Conservation (phyloP, 2,113 vertebrate species). For the Hyperopisus bebe region DNA sequence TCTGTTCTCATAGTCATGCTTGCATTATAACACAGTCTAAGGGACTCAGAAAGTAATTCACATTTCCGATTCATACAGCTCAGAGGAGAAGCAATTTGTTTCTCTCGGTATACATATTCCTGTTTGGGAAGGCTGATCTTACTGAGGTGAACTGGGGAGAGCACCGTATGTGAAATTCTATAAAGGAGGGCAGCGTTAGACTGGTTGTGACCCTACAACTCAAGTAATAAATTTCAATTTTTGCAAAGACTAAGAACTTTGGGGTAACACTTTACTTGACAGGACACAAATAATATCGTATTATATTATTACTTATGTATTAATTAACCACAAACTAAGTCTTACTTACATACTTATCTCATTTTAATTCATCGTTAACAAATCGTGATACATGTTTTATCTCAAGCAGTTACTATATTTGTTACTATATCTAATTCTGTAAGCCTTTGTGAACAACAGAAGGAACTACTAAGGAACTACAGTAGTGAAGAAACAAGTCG, state of each 20-base stretch:
- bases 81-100: neutral
- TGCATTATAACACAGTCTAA: neutral
- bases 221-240: neutral
- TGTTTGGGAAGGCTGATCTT: constrained; percentile 1
- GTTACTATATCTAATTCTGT: too few species aligned
- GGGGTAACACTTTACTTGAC: neutral
- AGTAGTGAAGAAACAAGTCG: too few species aligned
- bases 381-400: too few species aligned
- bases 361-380: too few species aligned
- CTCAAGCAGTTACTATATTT: too few species aligned
- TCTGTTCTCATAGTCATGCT: neutral
- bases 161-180: neutral
- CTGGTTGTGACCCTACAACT: neutral
- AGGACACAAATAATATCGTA: too few species aligned
- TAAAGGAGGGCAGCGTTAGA: neutral
- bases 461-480: too few species aligned
- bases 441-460: too few species aligned
- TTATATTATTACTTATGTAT: too few species aligned
- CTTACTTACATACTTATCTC: too few species aligned
- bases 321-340: too few species aligned
- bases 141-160: neutral
- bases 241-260: neutral
- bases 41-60: neutral
- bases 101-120: neutral
- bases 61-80: neutral